These are phyloP conservation scores for Lutraria lutraria DNA, from an alignment of 2,888 invertebrate genomes.

Conservation along the genomic window DNA sequence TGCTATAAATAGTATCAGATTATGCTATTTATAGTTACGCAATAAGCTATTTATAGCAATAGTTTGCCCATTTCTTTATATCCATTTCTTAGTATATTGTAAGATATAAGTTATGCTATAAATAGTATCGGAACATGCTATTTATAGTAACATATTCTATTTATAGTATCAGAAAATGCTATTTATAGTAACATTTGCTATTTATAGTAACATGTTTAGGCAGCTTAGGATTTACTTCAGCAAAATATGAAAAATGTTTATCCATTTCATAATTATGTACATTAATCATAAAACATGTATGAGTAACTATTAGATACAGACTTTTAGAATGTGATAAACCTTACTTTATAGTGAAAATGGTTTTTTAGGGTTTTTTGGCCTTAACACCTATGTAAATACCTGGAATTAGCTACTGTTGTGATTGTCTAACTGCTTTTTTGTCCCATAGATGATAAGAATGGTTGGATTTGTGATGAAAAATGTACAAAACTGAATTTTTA, in stretches of 20 bases:
- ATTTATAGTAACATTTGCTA: conserved; percentile 15
- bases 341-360: not conserved
- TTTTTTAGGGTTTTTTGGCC: not conserved
- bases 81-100: not conserved
- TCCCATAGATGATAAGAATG: not conserved
- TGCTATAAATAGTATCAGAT: conserved; percentile 8
- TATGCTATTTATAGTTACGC: not conserved
- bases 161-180: not conserved
- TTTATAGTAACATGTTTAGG: conserved; percentile 11
- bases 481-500: not conserved
- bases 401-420: not conserved
- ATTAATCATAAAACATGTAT: not conserved
- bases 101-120: not conserved
- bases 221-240: not conserved
- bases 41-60: not conserved
- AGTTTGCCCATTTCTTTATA: not conserved
- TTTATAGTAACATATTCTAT: conserved; percentile 3
- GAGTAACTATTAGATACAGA: not conserved
- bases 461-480: not conserved
- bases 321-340: not conserved
- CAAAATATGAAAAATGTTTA: not conserved
- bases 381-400: conserved; percentile 8
- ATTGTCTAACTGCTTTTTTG: not conserved
- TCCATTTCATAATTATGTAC: conserved; percentile 6
- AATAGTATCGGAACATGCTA: not conserved